Percentiles rank a stretch among this genome's conserved stretches.
These are phyloP conservation scores for Ochropacha duplaris DNA, from an alignment of 2,888 invertebrate species.

Conservation along the genomic window DNA sequence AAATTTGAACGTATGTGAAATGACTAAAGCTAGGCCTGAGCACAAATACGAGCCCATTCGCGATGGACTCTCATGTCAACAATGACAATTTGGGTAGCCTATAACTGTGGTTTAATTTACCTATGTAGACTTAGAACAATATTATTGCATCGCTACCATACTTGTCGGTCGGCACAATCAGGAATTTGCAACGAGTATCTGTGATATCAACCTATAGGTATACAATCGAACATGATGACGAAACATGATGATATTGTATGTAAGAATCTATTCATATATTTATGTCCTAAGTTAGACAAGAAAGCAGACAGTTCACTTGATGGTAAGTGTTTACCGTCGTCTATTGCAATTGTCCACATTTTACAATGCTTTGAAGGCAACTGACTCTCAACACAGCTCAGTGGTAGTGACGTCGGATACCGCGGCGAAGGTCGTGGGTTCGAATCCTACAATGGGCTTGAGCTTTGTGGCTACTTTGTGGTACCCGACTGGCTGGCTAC, in stretches of 20 bases:
- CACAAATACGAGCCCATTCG: slow-evolving; percentile 22
- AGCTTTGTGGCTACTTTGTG: too few species aligned
- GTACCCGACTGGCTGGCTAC: too few species aligned
- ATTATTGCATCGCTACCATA: slow-evolving; percentile 4
- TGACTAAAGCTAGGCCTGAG: slow-evolving; percentile 17
- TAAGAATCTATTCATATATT: not conserved
- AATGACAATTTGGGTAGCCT: slow-evolving; percentile 25
- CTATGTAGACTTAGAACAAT: slow-evolving; percentile 7
- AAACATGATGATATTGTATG: not conserved
- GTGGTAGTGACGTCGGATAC: too few species aligned
- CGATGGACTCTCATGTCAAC: slow-evolving; percentile 30
- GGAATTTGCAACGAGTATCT: not conserved
- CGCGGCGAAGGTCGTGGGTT: too few species aligned
- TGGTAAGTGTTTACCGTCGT: too few species aligned
- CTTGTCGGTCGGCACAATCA: not conserved
- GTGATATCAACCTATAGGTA: not conserved
- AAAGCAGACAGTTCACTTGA: too few species aligned
- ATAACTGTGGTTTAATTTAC: slow-evolving; percentile 28
- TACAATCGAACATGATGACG: not conserved
- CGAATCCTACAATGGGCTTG: too few species aligned
- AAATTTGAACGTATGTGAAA: slow-evolving; percentile 29
- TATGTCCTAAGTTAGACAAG: too few species aligned
- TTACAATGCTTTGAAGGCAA: too few species aligned
- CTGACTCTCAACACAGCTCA: too few species aligned
- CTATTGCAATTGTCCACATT: too few species aligned